These are phyloP conservation scores for Rostratula benghalensis DNA, from an alignment of 2,113 vertebrate species.

Conservation along the genomic window DNA sequence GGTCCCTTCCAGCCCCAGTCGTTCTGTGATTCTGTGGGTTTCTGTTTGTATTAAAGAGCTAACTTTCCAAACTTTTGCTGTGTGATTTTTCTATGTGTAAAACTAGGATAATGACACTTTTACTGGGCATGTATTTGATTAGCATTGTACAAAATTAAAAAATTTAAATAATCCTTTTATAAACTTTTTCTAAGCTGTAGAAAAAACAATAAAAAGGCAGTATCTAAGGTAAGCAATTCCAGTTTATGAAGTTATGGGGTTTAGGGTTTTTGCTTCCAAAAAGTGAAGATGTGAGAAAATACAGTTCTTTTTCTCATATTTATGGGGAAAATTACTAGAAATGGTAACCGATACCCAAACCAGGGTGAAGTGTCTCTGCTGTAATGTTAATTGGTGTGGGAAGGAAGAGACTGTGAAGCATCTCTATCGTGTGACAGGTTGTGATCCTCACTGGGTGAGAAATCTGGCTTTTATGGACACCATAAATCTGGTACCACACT, in stretches of 20 bases:
- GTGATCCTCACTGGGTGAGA: not conserved
- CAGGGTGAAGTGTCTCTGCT: not conserved
- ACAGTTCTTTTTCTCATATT: not conserved
- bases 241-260: not conserved
- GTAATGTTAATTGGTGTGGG: not conserved
- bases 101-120: not conserved
- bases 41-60: not conserved
- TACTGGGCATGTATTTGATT: not conserved
- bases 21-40: not conserved
- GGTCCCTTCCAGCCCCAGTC: not conserved
- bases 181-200: not conserved
- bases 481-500: not conserved
- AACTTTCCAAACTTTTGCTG: not conserved
- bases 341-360: not conserved
- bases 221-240: not conserved
- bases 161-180: not conserved
- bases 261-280: not conserved
- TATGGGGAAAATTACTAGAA: not conserved
- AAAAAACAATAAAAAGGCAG: not conserved
- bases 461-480: not conserved
- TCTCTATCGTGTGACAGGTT: accelerated
- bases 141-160: not conserved
- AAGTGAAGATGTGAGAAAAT: not conserved
- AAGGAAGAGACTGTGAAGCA: not conserved
- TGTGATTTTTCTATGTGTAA: not conserved